Percentiles rank a stretch among this genome's conserved stretches.
Conservation (phyloP, 2,113 vertebrate species). For the Mellivora capensis region DNA sequence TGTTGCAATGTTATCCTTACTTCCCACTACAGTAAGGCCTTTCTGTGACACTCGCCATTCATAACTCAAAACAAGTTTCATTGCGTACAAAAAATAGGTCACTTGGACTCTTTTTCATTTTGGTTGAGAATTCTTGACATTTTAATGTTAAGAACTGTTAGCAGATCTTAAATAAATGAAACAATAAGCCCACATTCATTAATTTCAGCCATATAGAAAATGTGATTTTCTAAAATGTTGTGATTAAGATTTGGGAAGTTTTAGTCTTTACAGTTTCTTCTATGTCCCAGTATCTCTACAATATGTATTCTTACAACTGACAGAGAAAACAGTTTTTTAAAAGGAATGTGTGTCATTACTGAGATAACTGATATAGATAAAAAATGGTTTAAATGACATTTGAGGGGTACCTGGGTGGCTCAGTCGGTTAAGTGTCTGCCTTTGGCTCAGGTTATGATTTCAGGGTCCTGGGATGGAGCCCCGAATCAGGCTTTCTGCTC, state of each 20-base stretch:
- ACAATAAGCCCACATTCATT: background rate
- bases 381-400: slow-evolving; percentile 27
- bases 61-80: background rate
- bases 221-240: background rate
- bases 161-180: background rate
- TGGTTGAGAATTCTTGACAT: background rate
- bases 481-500: background rate
- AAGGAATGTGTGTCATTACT: background rate
- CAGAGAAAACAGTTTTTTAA: background rate
- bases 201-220: background rate
- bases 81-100: background rate
- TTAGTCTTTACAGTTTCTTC: background rate
- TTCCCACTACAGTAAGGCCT: background rate
- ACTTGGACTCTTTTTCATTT: background rate
- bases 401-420: background rate
- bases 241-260: background rate
- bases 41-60: background rate
- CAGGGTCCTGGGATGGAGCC: background rate
- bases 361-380: background rate
- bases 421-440: background rate
- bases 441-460: background rate
- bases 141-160: background rate
- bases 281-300: background rate
- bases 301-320: background rate
- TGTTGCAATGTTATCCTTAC: background rate